These are phyloP conservation scores for Sternotherus odoratus DNA, from an alignment of 2,797 vertebrate genomes.

Conservation along the genomic window DNA sequence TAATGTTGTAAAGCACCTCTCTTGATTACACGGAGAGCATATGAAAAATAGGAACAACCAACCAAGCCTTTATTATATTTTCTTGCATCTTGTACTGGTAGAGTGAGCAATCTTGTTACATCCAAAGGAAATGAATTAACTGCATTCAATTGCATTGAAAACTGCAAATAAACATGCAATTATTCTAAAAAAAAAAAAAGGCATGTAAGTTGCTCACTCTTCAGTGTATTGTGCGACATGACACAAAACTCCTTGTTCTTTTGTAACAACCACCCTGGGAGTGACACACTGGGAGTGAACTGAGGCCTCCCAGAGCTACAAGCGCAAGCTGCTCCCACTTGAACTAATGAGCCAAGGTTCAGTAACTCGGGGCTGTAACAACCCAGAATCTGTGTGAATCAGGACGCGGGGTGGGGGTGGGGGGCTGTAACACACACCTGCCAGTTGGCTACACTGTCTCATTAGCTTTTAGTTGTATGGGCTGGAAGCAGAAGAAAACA, in stretches of 20 bases:
- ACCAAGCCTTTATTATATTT: no score
- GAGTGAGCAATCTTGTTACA: neutral
- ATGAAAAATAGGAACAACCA: neutral
- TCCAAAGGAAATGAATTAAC: neutral
- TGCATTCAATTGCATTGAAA: neutral
- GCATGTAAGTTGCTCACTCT: neutral
- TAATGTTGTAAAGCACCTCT: neutral
- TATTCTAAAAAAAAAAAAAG: neutral
- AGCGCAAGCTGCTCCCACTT: neutral
- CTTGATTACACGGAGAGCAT: neutral
- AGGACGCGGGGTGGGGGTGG: no score
- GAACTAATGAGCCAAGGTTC: neutral
- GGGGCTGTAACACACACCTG: neutral
- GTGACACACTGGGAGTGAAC: neutral
- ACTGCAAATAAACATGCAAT: neutral
- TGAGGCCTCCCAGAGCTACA: neutral
- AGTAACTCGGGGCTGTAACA: neutral
- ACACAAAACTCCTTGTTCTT: neutral
- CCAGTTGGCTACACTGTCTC: neutral
- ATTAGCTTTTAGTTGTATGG: neutral
- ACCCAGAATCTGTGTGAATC: neutral
- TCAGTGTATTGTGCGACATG: neutral
- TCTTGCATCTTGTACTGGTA: neutral
- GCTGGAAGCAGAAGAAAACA: neutral
- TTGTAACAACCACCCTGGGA: neutral